A percentile compares a stretch with the other conserved stretches of the same genome.
phyloP scores from a whole-genome alignment of 2,797 vertebrate genomes.

The Darevskia mixta region DNA sequence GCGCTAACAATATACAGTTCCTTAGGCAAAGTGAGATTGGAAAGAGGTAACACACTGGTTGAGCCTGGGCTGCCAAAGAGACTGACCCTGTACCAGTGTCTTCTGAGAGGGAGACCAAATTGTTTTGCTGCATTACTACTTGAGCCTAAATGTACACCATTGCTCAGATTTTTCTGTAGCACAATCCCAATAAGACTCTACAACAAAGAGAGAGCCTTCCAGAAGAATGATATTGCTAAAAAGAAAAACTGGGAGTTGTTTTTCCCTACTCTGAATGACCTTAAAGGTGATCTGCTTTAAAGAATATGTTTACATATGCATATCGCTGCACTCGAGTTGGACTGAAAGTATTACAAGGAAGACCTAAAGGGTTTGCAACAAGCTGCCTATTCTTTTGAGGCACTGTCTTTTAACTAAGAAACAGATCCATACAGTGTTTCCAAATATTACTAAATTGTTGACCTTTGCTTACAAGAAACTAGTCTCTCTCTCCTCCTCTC shows the following conservation, averaged over 20 bases:
- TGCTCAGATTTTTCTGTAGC: slow-evolving; percentile 92
- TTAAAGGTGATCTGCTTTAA: slow-evolving; percentile 91
- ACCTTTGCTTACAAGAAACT: slow-evolving; percentile 88
- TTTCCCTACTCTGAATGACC: slow-evolving; percentile 86
- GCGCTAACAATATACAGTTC: slow-evolving; percentile 97
- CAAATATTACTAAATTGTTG: slow-evolving; percentile 84
- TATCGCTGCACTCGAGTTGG: slow-evolving; percentile 91
- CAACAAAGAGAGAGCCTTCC: slow-evolving; percentile 79
- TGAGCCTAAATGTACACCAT: slow-evolving; percentile 87
- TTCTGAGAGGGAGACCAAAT: slow-evolving; percentile 77
- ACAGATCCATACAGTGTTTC: slow-evolving; percentile 78
- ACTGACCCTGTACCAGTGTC: slow-evolving; percentile 76
- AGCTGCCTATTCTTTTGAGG: slow-evolving; percentile 80
- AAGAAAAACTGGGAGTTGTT: slow-evolving; percentile 77
- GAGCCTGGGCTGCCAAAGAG: slow-evolving; percentile 87
- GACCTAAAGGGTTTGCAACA: slow-evolving; percentile 80
- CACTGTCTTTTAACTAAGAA: slow-evolving; percentile 79
- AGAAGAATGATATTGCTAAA: slow-evolving; percentile 81
- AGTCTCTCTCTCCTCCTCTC: slow-evolving; percentile 82
- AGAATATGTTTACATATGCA: slow-evolving; percentile 99
- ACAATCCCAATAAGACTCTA: slow-evolving; percentile 87
- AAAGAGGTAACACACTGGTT: slow-evolving; percentile 95
- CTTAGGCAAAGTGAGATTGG: slow-evolving; percentile 99
- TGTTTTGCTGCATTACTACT: slow-evolving; percentile 88
- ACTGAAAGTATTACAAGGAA: slow-evolving; percentile 80